These are phyloP conservation scores for Trachelus stipa DNA, from an alignment of 2,888 invertebrate species.

Conservation along the genomic window DNA sequence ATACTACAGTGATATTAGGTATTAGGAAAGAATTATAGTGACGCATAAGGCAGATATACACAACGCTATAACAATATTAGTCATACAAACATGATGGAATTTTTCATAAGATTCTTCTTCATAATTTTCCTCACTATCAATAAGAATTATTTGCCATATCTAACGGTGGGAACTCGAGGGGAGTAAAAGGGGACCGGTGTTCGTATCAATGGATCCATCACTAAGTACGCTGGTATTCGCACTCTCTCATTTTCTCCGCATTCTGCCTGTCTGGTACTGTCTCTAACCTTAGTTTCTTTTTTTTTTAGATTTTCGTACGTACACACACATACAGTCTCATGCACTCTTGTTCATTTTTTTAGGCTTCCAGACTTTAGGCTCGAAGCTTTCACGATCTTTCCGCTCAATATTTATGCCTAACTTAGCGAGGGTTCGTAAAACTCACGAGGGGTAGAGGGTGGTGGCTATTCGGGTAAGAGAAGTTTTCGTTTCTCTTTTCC, in stretches of 20 bases:
- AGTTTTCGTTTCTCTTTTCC: background rate
- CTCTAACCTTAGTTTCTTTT: background rate
- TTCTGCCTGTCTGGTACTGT: background rate
- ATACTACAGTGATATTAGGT: no score
- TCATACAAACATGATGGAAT: conserved; percentile 42
- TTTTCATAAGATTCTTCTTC: conserved; percentile 29
- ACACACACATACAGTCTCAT: background rate
- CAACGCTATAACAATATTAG: conserved; percentile 46
- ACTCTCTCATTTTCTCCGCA: background rate
- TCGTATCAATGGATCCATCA: background rate
- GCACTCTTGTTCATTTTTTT: no score
- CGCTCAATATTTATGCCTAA: background rate
- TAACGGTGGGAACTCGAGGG: conserved; percentile 16
- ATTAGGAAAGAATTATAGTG: conserved; percentile 22
- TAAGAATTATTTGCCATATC: conserved; percentile 31
- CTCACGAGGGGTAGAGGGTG: background rate
- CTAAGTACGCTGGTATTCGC: background rate
- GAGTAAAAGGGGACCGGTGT: background rate
- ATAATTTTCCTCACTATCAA: conserved; percentile 17
- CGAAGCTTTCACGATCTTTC: no score
- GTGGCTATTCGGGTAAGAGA: background rate
- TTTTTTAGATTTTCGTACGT: background rate
- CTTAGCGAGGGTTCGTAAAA: background rate
- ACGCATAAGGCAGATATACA: conserved; percentile 39
- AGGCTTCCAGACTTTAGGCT: no score